A percentile compares a stretch with the other conserved stretches of the same genome.
phyloP scores from a whole-genome alignment of 2,888 invertebrate species.

The Lacanobia wlatinum region DNA sequence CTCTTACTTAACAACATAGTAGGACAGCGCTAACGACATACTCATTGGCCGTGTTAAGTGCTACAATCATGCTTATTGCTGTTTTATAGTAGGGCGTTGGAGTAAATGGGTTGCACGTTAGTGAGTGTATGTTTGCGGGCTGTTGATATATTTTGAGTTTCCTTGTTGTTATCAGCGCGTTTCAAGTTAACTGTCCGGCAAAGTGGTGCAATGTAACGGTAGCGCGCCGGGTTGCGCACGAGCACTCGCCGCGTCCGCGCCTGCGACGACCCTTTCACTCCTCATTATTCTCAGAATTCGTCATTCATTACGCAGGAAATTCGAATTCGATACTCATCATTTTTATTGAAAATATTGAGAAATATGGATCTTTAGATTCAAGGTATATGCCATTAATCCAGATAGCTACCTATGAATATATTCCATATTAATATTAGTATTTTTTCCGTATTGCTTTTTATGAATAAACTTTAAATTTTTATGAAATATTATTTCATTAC shows the following conservation, averaged over 20 bases:
- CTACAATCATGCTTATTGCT: conserved; percentile 65
- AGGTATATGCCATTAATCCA: too few relatives aligned
- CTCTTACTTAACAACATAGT: conserved; percentile 75
- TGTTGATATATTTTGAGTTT: conserved; percentile 43
- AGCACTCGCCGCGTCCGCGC: conserved; percentile 65
- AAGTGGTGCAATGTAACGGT: conserved; percentile 86
- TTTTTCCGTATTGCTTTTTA: too few relatives aligned
- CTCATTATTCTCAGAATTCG: conserved; percentile 72
- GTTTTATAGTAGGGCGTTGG: conserved; percentile 63
- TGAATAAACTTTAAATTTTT: too few relatives aligned
- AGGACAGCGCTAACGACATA: conserved; percentile 79
- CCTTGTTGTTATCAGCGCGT: conserved; percentile 53
- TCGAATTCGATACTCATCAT: conserved; percentile 74
- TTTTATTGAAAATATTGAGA: not conserved
- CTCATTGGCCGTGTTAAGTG: conserved; percentile 74
- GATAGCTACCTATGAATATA: not conserved
- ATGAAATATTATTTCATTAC: too few relatives aligned
- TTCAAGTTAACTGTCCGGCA: conserved; percentile 78
- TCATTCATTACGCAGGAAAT: conserved; percentile 77
- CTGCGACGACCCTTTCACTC: conserved; percentile 66
- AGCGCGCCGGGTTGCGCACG: conserved; percentile 80
- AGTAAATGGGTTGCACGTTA: conserved; percentile 38
- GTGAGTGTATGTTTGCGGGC: conserved; percentile 16
- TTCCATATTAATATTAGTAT: too few relatives aligned
- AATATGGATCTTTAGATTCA: not conserved